Evolutionary conservation across 2,888 invertebrate species (phyloP).

Genomic region (Limnephilus lunatus): DNA sequence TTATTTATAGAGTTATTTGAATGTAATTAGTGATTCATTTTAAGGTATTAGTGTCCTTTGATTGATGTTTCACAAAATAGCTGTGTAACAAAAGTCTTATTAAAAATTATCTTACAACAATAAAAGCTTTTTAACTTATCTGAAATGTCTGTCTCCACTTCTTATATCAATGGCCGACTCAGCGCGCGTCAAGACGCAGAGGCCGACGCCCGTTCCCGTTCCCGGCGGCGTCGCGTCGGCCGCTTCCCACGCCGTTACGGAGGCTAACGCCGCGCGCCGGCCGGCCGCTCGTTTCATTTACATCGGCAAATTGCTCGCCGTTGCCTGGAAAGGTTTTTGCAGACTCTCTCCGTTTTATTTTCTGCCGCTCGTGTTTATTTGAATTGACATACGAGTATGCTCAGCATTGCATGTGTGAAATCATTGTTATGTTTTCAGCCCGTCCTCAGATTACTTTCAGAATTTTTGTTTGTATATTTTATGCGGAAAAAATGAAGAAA

Average conservation of each 20-base stretch:
- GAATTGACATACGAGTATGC: neutral
- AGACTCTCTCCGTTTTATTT: constrained; percentile 13
- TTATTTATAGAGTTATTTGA: too few species aligned
- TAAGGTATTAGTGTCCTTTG: too few species aligned
- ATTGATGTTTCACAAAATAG: too few species aligned
- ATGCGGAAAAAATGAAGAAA: neutral
- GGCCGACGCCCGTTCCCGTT: constrained; percentile 60
- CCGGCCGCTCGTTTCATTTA: constrained; percentile 65
- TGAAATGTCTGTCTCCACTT: neutral
- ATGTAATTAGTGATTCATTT: too few species aligned
- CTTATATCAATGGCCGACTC: neutral
- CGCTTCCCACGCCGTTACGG: constrained; percentile 57
- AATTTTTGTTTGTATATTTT: neutral
- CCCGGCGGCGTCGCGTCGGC: constrained; percentile 55
- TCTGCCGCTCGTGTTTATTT: constrained; percentile 7
- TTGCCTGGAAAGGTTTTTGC: constrained; percentile 28
- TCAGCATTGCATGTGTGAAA: neutral
- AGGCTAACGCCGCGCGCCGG: constrained; percentile 66
- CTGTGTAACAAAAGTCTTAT: too few species aligned
- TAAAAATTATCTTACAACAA: neutral
- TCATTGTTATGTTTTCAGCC: neutral
- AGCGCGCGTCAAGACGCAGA: constrained; percentile 49
- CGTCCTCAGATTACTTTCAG: too few species aligned
- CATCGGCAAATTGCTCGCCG: constrained; percentile 63
- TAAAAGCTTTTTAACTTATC: neutral